Base-by-base conservation (phyloP, 2,888 invertebrate genomes). In the Zygaena filipendulae region DNA sequence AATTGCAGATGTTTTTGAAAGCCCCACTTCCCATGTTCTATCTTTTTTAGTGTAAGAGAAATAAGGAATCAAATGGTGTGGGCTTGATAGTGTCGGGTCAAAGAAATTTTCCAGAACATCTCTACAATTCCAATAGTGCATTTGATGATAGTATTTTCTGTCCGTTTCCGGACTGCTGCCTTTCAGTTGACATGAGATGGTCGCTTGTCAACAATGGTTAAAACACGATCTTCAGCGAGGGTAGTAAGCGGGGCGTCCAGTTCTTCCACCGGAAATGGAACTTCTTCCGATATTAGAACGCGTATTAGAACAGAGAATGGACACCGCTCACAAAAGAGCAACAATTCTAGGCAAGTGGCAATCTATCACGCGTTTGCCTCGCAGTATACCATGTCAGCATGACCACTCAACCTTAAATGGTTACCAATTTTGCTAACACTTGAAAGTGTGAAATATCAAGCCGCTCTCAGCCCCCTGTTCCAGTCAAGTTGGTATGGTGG, bases 321-420 rank as follows among this genome's bases (percentile, higher is more conserved):
- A 55, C 68, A 68, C 49, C 68, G 69, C 53, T 56, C 70, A 25
- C 69, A 70, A 60, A 72, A 63, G 56, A 52, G 51, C 59, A 53
- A 48, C 59, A 52, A 51, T 44, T 47, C 57, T 74, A 79, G 77
- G 77, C 77, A 79, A 79, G 77, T 79, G 57, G 60, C 52, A 50
- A 49, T 55, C 51, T 49, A 39, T 54, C 50, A 49, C 54, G 57
- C 52, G 59, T 59, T 92, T 52, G 91, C 92, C 48, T 88, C 89
- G 62, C 92, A 27, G 92, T 70, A 86, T 93, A 59, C 91, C 92
- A 80, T 45, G 30, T 37, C 45, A 55, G 58, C 59, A 58, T 62
- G 59, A 44, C 42, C 36, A 32, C 37, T 40, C 36, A 11, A 7
- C 11, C n/a, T 7, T 13, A 13, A 7, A 13, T 11, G 13, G 25